phyloP scores from a whole-genome alignment of 1,140 invertebrate species.

The Drosophila tristis region DNA sequence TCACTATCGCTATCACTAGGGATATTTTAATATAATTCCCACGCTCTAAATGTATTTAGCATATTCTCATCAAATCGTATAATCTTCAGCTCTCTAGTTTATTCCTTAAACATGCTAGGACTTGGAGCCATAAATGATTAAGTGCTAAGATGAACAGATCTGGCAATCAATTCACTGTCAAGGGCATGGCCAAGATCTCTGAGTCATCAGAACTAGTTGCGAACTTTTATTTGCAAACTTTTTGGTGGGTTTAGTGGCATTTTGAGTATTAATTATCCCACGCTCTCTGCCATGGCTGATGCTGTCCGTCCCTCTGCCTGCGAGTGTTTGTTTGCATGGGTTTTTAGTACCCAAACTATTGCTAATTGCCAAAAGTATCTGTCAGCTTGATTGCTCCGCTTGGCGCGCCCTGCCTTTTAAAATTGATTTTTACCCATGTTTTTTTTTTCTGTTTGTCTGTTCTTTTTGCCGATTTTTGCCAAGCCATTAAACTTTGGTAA shows the following conservation, averaged over 20 bases:
- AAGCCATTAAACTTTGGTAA: conserved; percentile 59
- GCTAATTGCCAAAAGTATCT: conserved; percentile 54
- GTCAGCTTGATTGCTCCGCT: conserved; percentile 6
- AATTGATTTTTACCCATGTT: conserved; percentile 29
- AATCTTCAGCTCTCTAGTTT: no score
- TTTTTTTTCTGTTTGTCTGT: background rate
- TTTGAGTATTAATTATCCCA: conserved; percentile 50
- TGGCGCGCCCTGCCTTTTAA: conserved; percentile 56
- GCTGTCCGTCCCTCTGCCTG: conserved; percentile 20
- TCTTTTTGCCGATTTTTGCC: conserved; percentile 30
- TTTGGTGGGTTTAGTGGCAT: conserved; percentile 31
- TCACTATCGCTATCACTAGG: no score
- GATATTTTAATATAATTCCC: no score
- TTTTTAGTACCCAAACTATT: conserved; percentile 51
- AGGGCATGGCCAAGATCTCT: conserved; percentile 34
- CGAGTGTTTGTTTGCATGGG: conserved; percentile 19
- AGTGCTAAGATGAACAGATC: background rate
- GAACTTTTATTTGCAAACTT: conserved; percentile 36
- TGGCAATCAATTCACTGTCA: conserved; percentile 25
- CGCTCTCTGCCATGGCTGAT: conserved; percentile 42
- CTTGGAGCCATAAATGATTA: no score
- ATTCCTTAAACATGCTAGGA: no score
- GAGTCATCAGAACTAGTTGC: conserved; percentile 29
- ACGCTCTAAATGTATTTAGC: no score
- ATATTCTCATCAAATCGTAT: no score